Base-by-base conservation (phyloP, 2,113 vertebrate species). In the Phylloscopus trochiloides region DNA sequence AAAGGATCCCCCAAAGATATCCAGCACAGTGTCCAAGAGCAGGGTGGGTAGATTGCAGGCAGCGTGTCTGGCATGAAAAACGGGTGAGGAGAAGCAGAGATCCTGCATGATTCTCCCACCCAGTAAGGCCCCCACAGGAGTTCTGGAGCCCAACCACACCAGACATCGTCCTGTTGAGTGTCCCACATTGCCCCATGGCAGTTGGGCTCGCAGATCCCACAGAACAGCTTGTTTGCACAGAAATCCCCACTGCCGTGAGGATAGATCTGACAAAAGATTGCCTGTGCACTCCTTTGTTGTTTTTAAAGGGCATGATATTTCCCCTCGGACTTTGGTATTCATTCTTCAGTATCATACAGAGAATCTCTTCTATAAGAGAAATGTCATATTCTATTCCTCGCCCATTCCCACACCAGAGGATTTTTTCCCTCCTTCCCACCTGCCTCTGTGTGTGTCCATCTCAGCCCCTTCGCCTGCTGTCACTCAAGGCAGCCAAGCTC, bases 281-380 rank as follows among this genome's bases (percentile, higher is more conserved):
- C 82, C 92, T 93, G 22, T 59, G 52, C 55, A 0, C 59, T 86
- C 68, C 92, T 95, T 90, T 95, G 92, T 95, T 95, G 85, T 92
- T 94, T 92, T 82, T 83, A 96, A 97, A 97, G 94, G 94, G 96
- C 96, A 95, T 90, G 93, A 74, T 96, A 96, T 97, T 96, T 96
- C 96, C 95, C 94, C 82, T 92, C 1, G 34, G 96, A 96, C 90
- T 92, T 93, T 86, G 92, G 59, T 92, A 86, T 94, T 96, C 96
- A 48, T 77, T 90, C 82, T 65, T 77, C 82, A 47, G 59, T 90
- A 96, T 93, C 86, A 66, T 73, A 93, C 43, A 7, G 88, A 88
- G 90, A 80, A 92, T 88, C 93, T 96, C 70, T 88, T 75, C 94
- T 96, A 8, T 86, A 81, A 92, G 88, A 94, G 88, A 95, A 96